Percentiles rank a stretch among this genome's conserved stretches.
Evolutionary conservation across 2,113 vertebrate species (phyloP).

Genomic region (Smithornis capensis): DNA sequence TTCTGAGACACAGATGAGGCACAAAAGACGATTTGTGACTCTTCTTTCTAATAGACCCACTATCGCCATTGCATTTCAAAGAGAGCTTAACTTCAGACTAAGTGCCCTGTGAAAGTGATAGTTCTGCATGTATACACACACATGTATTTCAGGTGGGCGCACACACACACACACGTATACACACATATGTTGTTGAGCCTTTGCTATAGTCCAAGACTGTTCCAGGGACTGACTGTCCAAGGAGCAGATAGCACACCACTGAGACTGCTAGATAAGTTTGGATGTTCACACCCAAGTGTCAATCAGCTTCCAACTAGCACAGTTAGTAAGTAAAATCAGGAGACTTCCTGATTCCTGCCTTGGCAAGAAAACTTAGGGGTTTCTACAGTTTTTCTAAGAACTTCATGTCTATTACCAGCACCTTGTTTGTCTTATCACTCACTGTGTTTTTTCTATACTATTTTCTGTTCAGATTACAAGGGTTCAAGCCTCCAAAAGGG

Average conservation of each 20-base stretch:
- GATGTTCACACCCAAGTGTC: background rate
- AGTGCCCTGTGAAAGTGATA: background rate
- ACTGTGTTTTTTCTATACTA: background rate
- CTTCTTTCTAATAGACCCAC: background rate
- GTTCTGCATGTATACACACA: background rate
- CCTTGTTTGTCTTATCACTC: background rate
- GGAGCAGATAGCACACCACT: too few species aligned
- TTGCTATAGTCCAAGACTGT: background rate
- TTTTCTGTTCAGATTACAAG: background rate
- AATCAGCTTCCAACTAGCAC: background rate
- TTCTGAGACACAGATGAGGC: background rate
- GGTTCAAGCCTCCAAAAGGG: background rate
- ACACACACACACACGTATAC: too few species aligned
- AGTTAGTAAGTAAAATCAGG: background rate
- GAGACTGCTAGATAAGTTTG: background rate
- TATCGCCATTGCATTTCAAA: background rate
- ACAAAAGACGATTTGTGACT: background rate
- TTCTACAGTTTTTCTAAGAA: background rate
- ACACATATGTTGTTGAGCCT: background rate
- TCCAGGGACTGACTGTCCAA: background rate
- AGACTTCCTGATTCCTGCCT: background rate
- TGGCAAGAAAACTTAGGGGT: background rate
- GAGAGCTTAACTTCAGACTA: background rate
- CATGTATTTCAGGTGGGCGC: accelerated
- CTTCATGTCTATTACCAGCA: background rate